Conservation (phyloP, 2,113 vertebrate species). For the Trochalopteron elliotii region DNA sequence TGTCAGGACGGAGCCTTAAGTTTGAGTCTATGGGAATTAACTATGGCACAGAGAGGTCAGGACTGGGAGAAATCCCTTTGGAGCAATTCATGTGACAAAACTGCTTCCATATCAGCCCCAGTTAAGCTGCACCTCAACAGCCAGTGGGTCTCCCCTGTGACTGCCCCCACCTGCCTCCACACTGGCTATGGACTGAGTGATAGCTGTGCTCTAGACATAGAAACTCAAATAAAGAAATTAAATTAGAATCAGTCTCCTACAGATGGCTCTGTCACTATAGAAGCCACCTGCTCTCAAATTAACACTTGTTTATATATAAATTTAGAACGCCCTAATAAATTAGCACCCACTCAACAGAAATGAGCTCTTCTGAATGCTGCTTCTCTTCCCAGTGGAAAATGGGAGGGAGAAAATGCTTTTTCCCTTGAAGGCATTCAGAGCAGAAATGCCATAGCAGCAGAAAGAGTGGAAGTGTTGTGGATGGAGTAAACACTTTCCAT, state of each 20-base stretch:
- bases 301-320: slow-evolving; percentile 19
- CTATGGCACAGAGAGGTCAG: neutral
- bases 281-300: slow-evolving; percentile 13
- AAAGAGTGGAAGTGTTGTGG: neutral
- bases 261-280: slow-evolving; percentile 25
- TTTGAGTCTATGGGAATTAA: neutral
- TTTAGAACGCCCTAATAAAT: slow-evolving; percentile 35
- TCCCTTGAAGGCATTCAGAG: neutral
- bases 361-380: neutral
- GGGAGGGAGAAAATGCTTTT: neutral
- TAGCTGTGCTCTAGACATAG: neutral
- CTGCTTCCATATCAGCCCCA: neutral
- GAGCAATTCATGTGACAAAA: neutral
- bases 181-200: neutral
- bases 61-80: neutral
- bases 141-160: too few species aligned
- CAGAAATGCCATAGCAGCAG: neutral
- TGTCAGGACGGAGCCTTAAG: neutral
- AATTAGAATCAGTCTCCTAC: neutral
- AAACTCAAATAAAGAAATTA: neutral
- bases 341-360: neutral
- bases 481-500: neutral
- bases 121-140: neutral
- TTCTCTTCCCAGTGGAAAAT: neutral
- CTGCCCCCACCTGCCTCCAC: neutral